phyloP scores from a whole-genome alignment of 1,140 invertebrate species.

The Scaptomyza hsui region DNA sequence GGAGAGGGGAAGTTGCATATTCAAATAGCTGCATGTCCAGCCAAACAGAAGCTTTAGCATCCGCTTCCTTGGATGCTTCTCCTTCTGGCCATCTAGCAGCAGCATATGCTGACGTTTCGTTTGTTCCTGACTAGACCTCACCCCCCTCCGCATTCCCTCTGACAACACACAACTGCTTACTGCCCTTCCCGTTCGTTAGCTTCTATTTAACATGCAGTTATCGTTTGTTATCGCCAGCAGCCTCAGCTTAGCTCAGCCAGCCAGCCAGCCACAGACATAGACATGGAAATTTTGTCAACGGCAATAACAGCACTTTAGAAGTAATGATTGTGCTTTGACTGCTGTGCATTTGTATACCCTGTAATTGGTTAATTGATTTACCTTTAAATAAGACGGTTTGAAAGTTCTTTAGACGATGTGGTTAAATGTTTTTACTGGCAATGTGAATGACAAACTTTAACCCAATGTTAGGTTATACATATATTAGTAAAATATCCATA shows the following conservation, averaged over 20 bases:
- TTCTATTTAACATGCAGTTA: constrained; percentile 83
- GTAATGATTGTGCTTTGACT: constrained; percentile 4
- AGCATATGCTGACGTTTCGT: constrained; percentile 63
- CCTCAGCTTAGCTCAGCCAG: constrained; percentile 44
- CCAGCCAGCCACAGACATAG: constrained; percentile 43
- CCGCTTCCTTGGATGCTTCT: constrained; percentile 15
- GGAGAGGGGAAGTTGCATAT: constrained; percentile 29
- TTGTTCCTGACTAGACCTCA: constrained; percentile 26
- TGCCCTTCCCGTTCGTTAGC: constrained; percentile 64
- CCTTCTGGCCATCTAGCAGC: constrained; percentile 18
- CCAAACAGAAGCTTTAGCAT: constrained; percentile 8
- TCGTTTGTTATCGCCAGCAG: constrained; percentile 82
- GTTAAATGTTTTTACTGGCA: too few relatives aligned
- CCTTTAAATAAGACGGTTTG: too few relatives aligned
- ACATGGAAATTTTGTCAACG: constrained; percentile 70
- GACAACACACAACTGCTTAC: too few relatives aligned
- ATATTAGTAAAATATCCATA: too few relatives aligned
- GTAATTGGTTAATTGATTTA: too few relatives aligned
- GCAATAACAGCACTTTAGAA: constrained; percentile 36
- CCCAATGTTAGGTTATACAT: too few relatives aligned
- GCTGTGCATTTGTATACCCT: constrained; percentile 11
- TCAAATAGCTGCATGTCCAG: constrained; percentile 73
- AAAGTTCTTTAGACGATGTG: too few relatives aligned
- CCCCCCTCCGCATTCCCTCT: too few relatives aligned
- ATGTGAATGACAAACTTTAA: too few relatives aligned